A percentile compares a stretch with the other conserved stretches of the same genome.
Conservation (phyloP, 2,888 invertebrate genomes). For the Andrena praecox region DNA sequence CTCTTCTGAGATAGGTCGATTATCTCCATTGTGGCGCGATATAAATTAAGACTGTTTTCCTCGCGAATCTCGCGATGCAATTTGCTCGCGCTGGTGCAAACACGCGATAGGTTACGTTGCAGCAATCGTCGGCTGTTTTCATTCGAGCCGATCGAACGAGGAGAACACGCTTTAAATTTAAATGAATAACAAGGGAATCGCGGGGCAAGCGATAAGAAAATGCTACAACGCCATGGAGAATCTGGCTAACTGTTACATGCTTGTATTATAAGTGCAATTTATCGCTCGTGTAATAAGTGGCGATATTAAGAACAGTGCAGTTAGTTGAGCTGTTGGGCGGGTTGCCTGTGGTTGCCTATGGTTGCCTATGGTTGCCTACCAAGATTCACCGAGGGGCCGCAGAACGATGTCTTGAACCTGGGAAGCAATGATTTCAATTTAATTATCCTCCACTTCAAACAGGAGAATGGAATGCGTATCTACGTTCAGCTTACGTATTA, state of each 20-base stretch:
- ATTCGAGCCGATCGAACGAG: background rate
- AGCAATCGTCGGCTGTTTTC: conserved; percentile 17
- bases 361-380: conserved; percentile 59
- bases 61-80: background rate
- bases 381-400: conserved; percentile 78
- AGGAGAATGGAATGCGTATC: too few species aligned
- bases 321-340: background rate
- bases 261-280: background rate
- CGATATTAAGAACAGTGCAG: background rate
- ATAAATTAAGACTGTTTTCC: background rate
- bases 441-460: too few species aligned
- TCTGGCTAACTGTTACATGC: background rate
- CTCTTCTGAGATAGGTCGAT: conserved; percentile 33
- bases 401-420: conserved; percentile 78
- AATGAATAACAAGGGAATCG: conserved; percentile 2
- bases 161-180: background rate
- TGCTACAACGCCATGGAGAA: background rate
- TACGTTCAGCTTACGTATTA: too few species aligned
- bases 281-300: background rate
- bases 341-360: background rate
- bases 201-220: background rate
- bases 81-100: background rate
- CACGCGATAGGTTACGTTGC: conserved; percentile 30
- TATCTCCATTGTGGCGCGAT: conserved; percentile 41
- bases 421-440: background rate